Base-by-base conservation (phyloP, 2,797 vertebrate species). In the Tokudaia muenninki region DNA sequence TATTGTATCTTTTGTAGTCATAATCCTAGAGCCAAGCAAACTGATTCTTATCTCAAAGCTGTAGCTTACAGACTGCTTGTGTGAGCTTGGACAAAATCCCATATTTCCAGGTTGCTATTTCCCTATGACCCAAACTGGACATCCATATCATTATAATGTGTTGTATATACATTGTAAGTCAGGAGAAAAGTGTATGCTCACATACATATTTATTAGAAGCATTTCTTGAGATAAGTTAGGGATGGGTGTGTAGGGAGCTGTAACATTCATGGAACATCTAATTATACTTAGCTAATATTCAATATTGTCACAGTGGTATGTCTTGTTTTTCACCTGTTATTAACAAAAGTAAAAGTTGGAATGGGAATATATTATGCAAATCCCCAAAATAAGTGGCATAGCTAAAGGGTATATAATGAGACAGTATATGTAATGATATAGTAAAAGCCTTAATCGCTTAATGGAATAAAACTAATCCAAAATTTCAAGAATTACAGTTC, bases 331-430 rank as follows among this genome's bases (percentile, higher is more conserved):
- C 5, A 7, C 12, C 3, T 74, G 41, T 74, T 91, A 37, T 63
- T 90, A 90, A 65, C 50, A 78, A 75, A 31, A 61, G 26, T 47
- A 65, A 5, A 96, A 16, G 2, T 55, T 21, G 63, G 24, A 96
- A 95, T 47, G 87, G 26, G 8, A 90, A 84, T 13, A 67, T 11
- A 50, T 57, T 74, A 3, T 59, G 21, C 47, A 83, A 75, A n/a
- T 75, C 4, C 37, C 12, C 4, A 92, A 90, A 87, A 8, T 87
- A 93, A 86, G 29, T 37, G 21, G 0, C 67, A 0, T 61, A 87
- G 44, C 22, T 89, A 92, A 92, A 96, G 59, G 3, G 14, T 81
- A 50, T 86, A 67, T 86, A 86, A 52, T 67, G 63, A 86, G 44
- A 50, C 14, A 24, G 44, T 47, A 3, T 47, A 86, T 67, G 63